Percentiles rank a stretch among this genome's conserved stretches.
Conservation (phyloP, 2,113 vertebrate species). For the Leptobrachium ailaonicum region DNA sequence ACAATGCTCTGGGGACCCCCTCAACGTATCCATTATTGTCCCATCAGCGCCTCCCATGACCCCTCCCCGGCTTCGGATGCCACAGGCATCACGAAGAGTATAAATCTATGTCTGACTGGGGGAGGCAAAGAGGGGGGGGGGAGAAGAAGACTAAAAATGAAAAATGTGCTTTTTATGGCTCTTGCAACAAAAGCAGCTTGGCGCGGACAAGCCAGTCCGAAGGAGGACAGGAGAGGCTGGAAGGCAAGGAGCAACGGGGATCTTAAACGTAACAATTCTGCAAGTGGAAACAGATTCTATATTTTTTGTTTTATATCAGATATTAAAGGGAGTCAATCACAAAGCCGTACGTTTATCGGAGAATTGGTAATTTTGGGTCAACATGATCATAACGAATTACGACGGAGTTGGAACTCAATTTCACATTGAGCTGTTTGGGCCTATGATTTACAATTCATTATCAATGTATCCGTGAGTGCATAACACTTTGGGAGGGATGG, state of each 20-base stretch:
- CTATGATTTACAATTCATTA: too few species aligned
- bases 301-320: too few species aligned
- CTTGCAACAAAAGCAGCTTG: slow-evolving; percentile 59
- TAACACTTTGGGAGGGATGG: too few species aligned
- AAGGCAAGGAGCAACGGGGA: background rate
- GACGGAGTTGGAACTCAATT: too few species aligned
- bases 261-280: too few species aligned
- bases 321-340: too few species aligned
- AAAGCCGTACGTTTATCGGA: too few species aligned
- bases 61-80: slow-evolving; percentile 72
- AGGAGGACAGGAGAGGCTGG: background rate
- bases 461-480: too few species aligned
- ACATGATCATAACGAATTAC: too few species aligned
- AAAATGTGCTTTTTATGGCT: slow-evolving; percentile 66
- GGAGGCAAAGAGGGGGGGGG: slow-evolving; percentile 56
- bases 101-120: slow-evolving; percentile 91
- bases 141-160: slow-evolving; percentile 66
- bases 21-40: slow-evolving; percentile 91
- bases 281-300: too few species aligned
- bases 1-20: slow-evolving; percentile 83
- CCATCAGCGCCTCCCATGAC: slow-evolving; percentile 74
- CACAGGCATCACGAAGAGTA: slow-evolving; percentile 79
- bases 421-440: too few species aligned
- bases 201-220: slow-evolving; percentile 21
- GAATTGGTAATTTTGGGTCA: too few species aligned